Evolutionary conservation across 2,113 vertebrate species (phyloP), one percentile per base, ranked within the genome.

Genomic region (Gavialis gangeticus): DNA sequence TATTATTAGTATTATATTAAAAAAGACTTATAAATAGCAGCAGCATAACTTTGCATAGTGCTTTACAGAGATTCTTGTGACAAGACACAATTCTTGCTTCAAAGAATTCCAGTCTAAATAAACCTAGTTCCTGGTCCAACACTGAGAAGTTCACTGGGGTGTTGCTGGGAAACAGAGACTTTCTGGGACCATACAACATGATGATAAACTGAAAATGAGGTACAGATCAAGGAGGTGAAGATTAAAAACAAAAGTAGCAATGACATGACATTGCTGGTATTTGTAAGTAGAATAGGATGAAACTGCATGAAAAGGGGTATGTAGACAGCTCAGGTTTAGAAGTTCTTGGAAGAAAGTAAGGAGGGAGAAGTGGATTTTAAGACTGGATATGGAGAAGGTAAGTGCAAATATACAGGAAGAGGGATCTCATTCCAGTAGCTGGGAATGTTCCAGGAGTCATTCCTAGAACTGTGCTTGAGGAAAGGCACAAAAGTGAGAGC

Each of bases 11-110:
- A 30, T 82, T 73, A 73, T 19, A 67, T 22, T 25, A 82, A 67
- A 27, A 75, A 0, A 1, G 28, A 34, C 71, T 88, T 79, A 59
- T 34, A 25, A 91, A 73, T 77, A 28, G 27, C 30, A 90, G 64
- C 57, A 88, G 77, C 66, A 60, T 10, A 4, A 17, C 22, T 57
- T 91, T 79, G n/a, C 88, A 37, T 57, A 56, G 87, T 24, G 3
- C 60, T 92, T 83, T 76, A 22, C 10, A n/a, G 64, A 77, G 87
- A 82, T 28, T 69, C n/a, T 67, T 87, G n/a, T 75, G 37, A 85
- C 46, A 25, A 54, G 2, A 34, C 15, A 69, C 63, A 37, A 6
- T 10, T 6, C 7, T 1, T 67, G 8, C 82, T 94, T 84, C 75
- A 86, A 30, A 92, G 46, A 87, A 93, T 78, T 66, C 71, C 1